A percentile compares a stretch with the other conserved stretches of the same genome.
Evolutionary conservation across 2,888 invertebrate genomes (phyloP).

Genomic region (Phengaris alcon): DNA sequence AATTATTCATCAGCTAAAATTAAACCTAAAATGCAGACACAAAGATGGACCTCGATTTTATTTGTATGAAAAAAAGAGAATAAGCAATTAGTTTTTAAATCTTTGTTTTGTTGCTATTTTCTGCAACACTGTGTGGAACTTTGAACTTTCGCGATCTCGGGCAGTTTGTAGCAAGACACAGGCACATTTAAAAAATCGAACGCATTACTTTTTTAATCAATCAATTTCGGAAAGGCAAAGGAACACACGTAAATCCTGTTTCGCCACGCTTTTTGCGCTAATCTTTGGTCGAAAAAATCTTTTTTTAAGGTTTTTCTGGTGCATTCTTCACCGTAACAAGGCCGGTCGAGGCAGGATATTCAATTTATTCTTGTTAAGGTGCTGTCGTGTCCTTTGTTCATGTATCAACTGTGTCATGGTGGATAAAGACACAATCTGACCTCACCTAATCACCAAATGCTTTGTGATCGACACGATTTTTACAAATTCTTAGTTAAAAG

Average conservation of each 20-base stretch:
- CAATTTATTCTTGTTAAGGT: constrained; percentile 62
- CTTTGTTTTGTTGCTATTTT: too few species aligned
- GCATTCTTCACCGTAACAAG: constrained; percentile 31
- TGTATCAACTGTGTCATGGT: constrained; percentile 40
- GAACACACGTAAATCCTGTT: constrained; percentile 51
- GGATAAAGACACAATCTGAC: constrained; percentile 30
- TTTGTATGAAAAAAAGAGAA: too few species aligned
- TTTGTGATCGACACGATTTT: constrained; percentile 25
- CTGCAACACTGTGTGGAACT: too few species aligned
- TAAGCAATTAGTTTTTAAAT: too few species aligned
- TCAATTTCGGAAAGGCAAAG: constrained; percentile 49
- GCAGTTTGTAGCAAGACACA: neutral
- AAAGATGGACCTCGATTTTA: too few species aligned
- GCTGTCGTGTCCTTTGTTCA: constrained; percentile 55
- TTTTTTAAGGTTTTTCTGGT: constrained; percentile 39
- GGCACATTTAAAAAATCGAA: constrained; percentile 24
- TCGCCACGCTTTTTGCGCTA: constrained; percentile 61
- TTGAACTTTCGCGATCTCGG: too few species aligned
- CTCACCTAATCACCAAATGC: constrained; percentile 25
- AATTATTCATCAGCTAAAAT: too few species aligned
- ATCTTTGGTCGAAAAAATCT: constrained; percentile 42
- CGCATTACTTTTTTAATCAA: constrained; percentile 41
- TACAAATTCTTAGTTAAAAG: neutral
- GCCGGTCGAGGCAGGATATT: constrained; percentile 55
- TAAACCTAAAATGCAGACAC: too few species aligned